Conservation (phyloP, 1,140 invertebrate species). For the Drosophila baimaii region DNA sequence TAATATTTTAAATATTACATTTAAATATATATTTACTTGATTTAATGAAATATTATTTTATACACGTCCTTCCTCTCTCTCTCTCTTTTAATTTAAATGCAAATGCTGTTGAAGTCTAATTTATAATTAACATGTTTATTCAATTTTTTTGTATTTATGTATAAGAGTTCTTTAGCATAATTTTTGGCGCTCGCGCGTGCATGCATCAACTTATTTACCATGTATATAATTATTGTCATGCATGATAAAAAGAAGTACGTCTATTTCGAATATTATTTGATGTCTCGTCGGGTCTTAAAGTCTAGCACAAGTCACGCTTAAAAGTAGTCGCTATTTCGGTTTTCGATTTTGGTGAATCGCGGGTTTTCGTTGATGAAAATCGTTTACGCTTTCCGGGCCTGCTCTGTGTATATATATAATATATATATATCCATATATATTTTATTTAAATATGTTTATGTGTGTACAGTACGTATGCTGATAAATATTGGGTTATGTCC, state of each 20-base stretch:
- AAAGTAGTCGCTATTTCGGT: constrained; percentile 33
- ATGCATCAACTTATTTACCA: constrained; percentile 44
- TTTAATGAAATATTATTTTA: constrained; percentile 67
- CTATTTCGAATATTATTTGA: constrained; percentile 46
- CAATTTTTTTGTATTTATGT: constrained; percentile 36
- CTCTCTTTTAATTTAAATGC: constrained; percentile 73
- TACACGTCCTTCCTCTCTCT: constrained; percentile 57
- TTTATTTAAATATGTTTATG: constrained; percentile 21
- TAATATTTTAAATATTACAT: constrained; percentile 71
- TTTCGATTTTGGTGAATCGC: constrained; percentile 45
- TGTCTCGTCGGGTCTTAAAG: constrained; percentile 55
- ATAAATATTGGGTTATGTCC: constrained; percentile 69
- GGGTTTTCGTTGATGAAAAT: constrained; percentile 38
- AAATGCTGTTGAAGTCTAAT: constrained; percentile 65
- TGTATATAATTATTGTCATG: constrained; percentile 79
- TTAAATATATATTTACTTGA: constrained; percentile 60
- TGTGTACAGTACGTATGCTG: constrained; percentile 41
- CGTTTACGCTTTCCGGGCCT: constrained; percentile 58
- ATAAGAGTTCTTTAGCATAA: constrained; percentile 66
- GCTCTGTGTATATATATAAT: constrained; percentile 21
- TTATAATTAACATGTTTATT: constrained; percentile 63
- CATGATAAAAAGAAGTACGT: constrained; percentile 69
- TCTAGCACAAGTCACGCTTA: constrained; percentile 74
- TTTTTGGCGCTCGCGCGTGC: constrained; percentile 71
- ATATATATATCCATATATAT: too few species aligned